Conservation (phyloP, 2,888 invertebrate species). For the Syrphus vitripennis region DNA sequence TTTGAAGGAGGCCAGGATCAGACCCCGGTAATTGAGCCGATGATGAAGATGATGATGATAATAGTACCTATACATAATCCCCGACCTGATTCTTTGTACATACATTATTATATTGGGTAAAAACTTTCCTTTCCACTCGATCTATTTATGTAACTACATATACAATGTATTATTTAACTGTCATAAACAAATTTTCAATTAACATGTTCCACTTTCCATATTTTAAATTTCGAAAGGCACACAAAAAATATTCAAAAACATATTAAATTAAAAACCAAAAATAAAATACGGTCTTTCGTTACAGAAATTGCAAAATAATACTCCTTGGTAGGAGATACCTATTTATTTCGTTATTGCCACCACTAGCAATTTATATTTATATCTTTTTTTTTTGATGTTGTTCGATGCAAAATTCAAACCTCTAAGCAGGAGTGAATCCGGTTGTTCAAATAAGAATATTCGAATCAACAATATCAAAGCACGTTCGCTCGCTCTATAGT, state of each 20-base stretch:
- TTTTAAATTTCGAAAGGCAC: neutral
- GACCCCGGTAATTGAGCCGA: no score
- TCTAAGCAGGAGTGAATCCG: neutral
- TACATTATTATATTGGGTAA: neutral
- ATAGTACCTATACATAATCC: no score
- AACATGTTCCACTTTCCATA: neutral
- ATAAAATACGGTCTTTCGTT: neutral
- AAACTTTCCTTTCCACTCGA: neutral
- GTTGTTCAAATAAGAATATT: slow-evolving; percentile 61
- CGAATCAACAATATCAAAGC: slow-evolving; percentile 63
- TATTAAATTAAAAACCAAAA: neutral
- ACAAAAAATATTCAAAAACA: neutral
- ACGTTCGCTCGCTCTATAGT: slow-evolving; percentile 40
- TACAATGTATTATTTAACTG: neutral
- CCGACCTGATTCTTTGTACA: no score
- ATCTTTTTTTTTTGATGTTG: neutral
- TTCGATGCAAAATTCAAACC: slow-evolving; percentile 8
- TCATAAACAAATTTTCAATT: neutral
- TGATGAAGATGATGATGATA: no score
- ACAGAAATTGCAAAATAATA: neutral
- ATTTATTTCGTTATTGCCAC: neutral
- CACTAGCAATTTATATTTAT: neutral
- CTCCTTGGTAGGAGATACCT: no score
- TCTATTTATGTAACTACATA: neutral
- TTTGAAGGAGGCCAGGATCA: no score